Evolutionary conservation across 2,113 vertebrate species (phyloP).

Genomic region (Collichthys lucidus): DNA sequence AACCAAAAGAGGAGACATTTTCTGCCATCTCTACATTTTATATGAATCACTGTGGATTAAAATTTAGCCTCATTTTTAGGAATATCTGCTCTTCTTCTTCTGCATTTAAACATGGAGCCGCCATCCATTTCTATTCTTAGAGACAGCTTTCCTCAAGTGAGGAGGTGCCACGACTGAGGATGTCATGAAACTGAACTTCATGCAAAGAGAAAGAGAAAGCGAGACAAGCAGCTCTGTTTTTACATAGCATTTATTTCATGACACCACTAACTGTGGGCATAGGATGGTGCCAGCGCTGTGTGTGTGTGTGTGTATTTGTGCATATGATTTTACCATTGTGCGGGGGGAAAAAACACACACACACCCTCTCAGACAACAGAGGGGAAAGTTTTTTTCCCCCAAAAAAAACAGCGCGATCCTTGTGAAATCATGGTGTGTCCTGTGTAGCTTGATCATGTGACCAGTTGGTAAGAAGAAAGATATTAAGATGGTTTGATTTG

Average conservation of each 20-base stretch:
- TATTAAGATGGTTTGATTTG: conserved; percentile 4
- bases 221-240: conserved; percentile 55
- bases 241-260: conserved; percentile 70
- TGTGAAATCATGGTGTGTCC: conserved; percentile 34
- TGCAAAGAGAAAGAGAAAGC: conserved; percentile 40
- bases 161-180: conserved; percentile 64
- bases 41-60: not conserved
- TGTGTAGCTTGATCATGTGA: conserved; percentile 43
- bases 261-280: conserved; percentile 73
- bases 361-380: conserved; percentile 24
- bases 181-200: conserved; percentile 64
- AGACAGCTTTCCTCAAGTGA: conserved; percentile 36
- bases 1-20: not conserved
- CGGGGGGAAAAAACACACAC: conserved; percentile 8
- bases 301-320: conserved; percentile 1
- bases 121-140: conserved; percentile 45
- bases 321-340: conserved; percentile 42
- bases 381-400: not conserved
- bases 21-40: not conserved
- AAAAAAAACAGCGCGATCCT: not conserved
- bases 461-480: not conserved
- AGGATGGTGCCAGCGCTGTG: conserved; percentile 23
- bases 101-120: not conserved
- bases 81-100: not conserved
- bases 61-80: not conserved